Base-by-base conservation (phyloP, 1,140 invertebrate genomes). In the Carcinoscorpius rotundicauda region DNA sequence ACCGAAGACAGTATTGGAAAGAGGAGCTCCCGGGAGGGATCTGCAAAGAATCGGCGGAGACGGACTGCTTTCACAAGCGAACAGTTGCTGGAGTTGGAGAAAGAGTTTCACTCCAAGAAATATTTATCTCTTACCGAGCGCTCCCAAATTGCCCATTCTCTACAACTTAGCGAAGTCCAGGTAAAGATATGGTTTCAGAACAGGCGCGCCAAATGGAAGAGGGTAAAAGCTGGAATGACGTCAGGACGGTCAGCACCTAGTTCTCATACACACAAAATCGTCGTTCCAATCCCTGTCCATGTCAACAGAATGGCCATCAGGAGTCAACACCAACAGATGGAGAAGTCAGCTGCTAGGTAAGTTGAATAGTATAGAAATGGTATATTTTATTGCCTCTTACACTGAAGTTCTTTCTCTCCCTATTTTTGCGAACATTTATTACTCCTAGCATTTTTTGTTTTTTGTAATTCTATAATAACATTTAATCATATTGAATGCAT, bases 121-220 rank as follows among this genome's bases (percentile, higher is more conserved):
- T 98, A 98, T 76, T 83, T 98, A 1, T 95, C 92, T 52, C 80
- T 97, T 1, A 96, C 92, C 0, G 95, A 98, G 76, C 80, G 96
- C 56, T 95, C 92, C 11, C 90, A 97, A 75, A 97, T 98, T 70
- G 95, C 96, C 0, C 85, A 91, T 49, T 87, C 87, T 3, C 79
- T 98, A 3, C 89, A 92, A 71, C 79, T 98, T 0, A 95, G 89
- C 69, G 94, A 98, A 80, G 93, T 97, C 0, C 93, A 97, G 82
- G 87, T 90, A 4, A 94, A 94, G 82, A 97, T 98, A 68, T 98
- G 95, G 96, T 98, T 98, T 75, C 95, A 98, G 82, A 98, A 98
- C 75, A 84, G 95, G 3, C 81, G 95, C n/a, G 95, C 95, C 8
- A 98, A 98, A 77, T 98, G 95, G 94, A 98, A 98, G 81, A 79